These are phyloP conservation scores for Karalla daura DNA, from an alignment of 2,797 vertebrate species.

Conservation along the genomic window DNA sequence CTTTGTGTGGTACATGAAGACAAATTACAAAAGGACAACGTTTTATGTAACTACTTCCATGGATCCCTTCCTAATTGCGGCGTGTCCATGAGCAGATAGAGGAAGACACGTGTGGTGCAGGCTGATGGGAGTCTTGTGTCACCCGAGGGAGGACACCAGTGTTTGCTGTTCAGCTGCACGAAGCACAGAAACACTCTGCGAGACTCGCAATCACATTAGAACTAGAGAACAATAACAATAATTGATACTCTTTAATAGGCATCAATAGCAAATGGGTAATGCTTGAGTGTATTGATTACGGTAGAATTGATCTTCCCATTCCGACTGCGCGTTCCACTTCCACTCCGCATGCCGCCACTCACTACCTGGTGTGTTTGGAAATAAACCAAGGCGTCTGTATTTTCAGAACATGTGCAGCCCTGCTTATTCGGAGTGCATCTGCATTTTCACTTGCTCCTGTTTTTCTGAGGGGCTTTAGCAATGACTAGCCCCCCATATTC, in stretches of 20 bases:
- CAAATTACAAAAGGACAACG: background rate
- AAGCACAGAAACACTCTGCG: background rate
- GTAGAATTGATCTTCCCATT: background rate
- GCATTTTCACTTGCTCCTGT: background rate
- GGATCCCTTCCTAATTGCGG: conserved; percentile 34
- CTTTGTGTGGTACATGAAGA: conserved; percentile 45
- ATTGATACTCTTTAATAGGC: conserved; percentile 1
- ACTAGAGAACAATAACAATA: background rate
- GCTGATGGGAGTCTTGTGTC: conserved; percentile 17
- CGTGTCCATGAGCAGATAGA: conserved; percentile 46
- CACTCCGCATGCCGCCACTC: background rate
- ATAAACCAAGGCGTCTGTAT: background rate
- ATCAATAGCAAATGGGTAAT: conserved; percentile 5
- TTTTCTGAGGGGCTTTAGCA: background rate
- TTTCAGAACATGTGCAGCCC: background rate
- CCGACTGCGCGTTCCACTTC: background rate
- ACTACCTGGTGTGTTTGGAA: conserved; percentile 10
- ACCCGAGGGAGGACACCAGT: background rate
- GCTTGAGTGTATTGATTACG: conserved; percentile 10
- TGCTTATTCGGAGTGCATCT: background rate
- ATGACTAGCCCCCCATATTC: background rate
- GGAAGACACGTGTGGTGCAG: conserved; percentile 36
- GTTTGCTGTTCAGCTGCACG: conserved; percentile 6
- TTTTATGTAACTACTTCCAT: conserved; percentile 38
- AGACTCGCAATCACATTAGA: conserved; percentile 14